phyloP scores from a whole-genome alignment of 1,140 invertebrate species.

The Dreissena rostriformis region DNA sequence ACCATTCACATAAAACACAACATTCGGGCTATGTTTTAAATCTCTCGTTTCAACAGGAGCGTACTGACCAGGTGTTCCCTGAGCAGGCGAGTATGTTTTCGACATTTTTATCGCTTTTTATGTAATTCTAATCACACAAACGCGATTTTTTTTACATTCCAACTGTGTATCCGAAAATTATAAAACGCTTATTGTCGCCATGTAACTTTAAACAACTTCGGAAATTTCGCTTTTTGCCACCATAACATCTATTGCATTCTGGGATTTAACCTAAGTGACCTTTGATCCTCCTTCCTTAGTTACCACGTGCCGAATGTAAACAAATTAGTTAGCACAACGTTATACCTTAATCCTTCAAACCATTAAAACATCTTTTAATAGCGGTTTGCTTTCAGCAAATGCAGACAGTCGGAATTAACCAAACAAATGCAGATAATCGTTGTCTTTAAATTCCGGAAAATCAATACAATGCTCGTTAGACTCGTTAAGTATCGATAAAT shows the following conservation, averaged over 20 bases:
- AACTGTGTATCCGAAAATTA: not conserved
- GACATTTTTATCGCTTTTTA: not conserved
- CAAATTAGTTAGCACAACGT: constrained; percentile 29
- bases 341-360: too few relatives aligned
- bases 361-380: too few relatives aligned
- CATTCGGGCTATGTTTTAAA: constrained; percentile 35
- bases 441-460: too few relatives aligned
- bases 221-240: constrained; percentile 30
- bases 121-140: not conserved
- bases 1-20: constrained; percentile 46
- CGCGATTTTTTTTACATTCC: too few relatives aligned
- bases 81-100: constrained; percentile 12
- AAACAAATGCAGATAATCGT: too few relatives aligned
- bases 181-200: constrained; percentile 41
- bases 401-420: too few relatives aligned
- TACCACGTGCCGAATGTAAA: constrained; percentile 56
- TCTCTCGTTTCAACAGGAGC: constrained; percentile 24
- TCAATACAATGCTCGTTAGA: too few relatives aligned
- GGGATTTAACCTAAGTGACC: constrained; percentile 44
- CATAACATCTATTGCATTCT: constrained; percentile 46
- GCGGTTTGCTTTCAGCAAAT: too few relatives aligned
- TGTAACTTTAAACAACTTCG: constrained; percentile 52
- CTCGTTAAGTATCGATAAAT: too few relatives aligned
- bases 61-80: not conserved
- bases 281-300: constrained; percentile 53